phyloP scores from a whole-genome alignment of 1,140 invertebrate genomes.

The Caligus rogercresseyi region DNA sequence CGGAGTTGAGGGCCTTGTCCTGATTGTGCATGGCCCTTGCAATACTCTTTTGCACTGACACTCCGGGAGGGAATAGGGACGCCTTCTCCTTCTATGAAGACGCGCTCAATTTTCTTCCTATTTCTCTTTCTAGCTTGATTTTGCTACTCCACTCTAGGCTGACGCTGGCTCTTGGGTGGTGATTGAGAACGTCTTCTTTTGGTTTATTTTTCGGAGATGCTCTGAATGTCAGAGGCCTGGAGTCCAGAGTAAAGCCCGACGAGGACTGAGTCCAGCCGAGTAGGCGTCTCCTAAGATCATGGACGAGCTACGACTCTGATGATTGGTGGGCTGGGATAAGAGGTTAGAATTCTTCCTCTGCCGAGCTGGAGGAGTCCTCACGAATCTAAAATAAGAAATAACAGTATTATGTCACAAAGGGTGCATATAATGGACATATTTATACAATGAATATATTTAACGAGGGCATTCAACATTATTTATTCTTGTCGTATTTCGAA shows the following conservation, averaged over 20 bases:
- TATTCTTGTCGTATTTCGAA: too few relatives aligned
- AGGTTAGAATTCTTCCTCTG: too few relatives aligned
- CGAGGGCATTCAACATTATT: too few relatives aligned
- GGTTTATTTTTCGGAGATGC: neutral
- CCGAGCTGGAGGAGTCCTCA: too few relatives aligned
- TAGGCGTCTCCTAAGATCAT: neutral
- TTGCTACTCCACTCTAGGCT: neutral
- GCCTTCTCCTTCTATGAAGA: neutral
- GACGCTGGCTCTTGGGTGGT: neutral
- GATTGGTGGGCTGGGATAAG: too few relatives aligned
- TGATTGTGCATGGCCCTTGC: neutral
- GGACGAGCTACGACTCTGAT: neutral
- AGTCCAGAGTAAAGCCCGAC: neutral
- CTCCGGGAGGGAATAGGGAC: neutral
- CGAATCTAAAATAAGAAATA: too few relatives aligned
- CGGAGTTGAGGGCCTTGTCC: slow-evolving; percentile 40
- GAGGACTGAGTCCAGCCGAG: neutral
- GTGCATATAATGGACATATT: too few relatives aligned
- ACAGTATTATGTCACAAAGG: too few relatives aligned
- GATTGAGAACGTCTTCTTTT: neutral
- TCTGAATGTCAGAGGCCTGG: neutral
- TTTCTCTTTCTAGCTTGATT: neutral
- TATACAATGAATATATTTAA: too few relatives aligned
- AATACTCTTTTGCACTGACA: slow-evolving; percentile 13
- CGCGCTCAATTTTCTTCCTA: neutral